Evolutionary conservation across 2,888 invertebrate species (phyloP), one percentile per base, ranked within the genome.

Genomic region (Apocheima hispidaria): DNA sequence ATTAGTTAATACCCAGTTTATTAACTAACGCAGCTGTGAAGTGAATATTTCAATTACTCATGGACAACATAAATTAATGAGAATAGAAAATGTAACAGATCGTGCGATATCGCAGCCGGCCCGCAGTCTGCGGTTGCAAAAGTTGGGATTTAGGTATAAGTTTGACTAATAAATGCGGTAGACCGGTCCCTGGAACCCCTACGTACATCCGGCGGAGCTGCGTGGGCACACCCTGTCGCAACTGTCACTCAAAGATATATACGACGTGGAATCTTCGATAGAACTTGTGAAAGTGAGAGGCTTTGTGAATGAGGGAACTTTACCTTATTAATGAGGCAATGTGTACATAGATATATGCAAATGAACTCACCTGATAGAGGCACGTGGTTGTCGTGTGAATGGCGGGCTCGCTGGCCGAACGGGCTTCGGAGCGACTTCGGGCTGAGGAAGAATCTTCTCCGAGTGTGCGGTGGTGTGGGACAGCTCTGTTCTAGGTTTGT

Each of bases 381-480:
- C 61, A 95, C 94, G 78, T 95, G 95, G 79, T 94, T 94, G 68
- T 94, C 94, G 76, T 93, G 92, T 78, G 84, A 93, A 83, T 93
- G 79, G 69, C 92, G 84, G 55, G 86, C 80, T 67, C 94, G 90
- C 63, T 94, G 94, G 2, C 94, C 94, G 77, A 97, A 96, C n/a
- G 97, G 96, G 84, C 95, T 97, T 65, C 96, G 93, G 64, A 97
- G 87, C 26, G 95, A 96, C 84, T 96, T 97, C 9, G 97, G 96
- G 76, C 96, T 97, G 44, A 97, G 94, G 88, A 97, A 96, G 89
- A 97, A 96, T 87, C 96, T 95, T 84, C 96, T 95, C 73, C 96
- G 94, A 0, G 90, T 93, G 74, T 96, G 95, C 0, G 96, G 96
- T 44, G 97, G 97, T 49, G 97, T 97, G 44, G 97, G 97, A 79